Conservation (phyloP, 2,888 invertebrate species). For the Atrina japonica region DNA sequence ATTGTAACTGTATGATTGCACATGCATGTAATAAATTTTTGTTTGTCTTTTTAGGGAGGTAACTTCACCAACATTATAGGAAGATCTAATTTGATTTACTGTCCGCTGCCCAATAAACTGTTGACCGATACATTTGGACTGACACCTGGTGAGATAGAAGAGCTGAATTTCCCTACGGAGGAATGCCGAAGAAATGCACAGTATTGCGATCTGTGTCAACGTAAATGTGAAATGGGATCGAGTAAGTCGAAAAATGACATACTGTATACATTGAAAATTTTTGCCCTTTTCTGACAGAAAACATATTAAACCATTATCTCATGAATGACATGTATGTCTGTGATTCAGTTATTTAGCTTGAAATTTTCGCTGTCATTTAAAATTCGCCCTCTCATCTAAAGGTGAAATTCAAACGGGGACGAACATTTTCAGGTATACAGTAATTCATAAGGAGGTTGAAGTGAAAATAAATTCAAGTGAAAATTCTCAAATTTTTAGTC, state of each 20-base stretch:
- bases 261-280: neutral
- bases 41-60: slow-evolving; percentile 33
- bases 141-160: slow-evolving; percentile 58
- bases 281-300: neutral
- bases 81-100: slow-evolving; percentile 71
- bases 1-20: too few relatives aligned
- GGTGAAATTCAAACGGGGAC: too few relatives aligned
- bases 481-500: too few relatives aligned
- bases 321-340: too few relatives aligned
- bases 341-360: too few relatives aligned
- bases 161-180: slow-evolving; percentile 66
- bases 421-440: too few relatives aligned
- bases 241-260: neutral
- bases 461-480: too few relatives aligned
- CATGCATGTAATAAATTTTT: too few relatives aligned
- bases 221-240: neutral
- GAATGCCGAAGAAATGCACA: slow-evolving; percentile 61
- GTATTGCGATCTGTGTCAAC: slow-evolving; percentile 60
- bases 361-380: too few relatives aligned
- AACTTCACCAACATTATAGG: slow-evolving; percentile 44
- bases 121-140: slow-evolving; percentile 72
- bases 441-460: too few relatives aligned
- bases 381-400: too few relatives aligned
- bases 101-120: slow-evolving; percentile 70
- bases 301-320: neutral